Evolutionary conservation across 2,797 vertebrate genomes (phyloP), one percentile per base, ranked within the genome.

Genomic region (Karalla daura): DNA sequence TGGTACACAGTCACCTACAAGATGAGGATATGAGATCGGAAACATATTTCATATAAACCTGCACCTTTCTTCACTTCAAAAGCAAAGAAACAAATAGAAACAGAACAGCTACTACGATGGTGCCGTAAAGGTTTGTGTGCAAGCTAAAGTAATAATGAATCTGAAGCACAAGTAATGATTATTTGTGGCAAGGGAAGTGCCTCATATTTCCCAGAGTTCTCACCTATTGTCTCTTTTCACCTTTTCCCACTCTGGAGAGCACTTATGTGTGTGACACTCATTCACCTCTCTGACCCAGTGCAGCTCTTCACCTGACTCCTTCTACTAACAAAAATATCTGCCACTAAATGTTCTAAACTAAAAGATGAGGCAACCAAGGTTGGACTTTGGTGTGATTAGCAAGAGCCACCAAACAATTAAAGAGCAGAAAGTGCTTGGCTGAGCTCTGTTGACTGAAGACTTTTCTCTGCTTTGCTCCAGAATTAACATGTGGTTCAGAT

Each of bases 311-410:
- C 41, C 15, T 7, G 2, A 11, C 20, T 43, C 39, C 12, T 39
- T 13, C 10, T 37, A 40, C 7, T 13, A 11, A 9, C 25, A n/a
- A 20, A 15, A 3, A 15, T 56, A 47, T 52, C 14, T 24, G 47
- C 10, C 0, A 5, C 18, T 41, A 18, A 40, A 40, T 39, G 11
- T 14, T 28, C 52, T 14, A 24, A 46, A 39, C 18, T 11, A 27
- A 24, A 30, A 43, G 10, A 13, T 27, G 20, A 23, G 36, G 36
- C 7, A 12, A n/a, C n/a, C 1, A 28, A 40, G 5, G 41, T 4
- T 41, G 20, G 52, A n/a, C 41, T 64, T 74, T 63, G 23, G 47
- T 17, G 41, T 32, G 14, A 53, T 54, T 49, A 59, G 66, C 36
- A 54, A 68, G 37, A 50, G 3, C 25, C 12, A 20, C 5, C 20